These are phyloP conservation scores for Ophthalmotilapia sp. DNA, from an alignment of 2,113 vertebrate species.

Conservation along the genomic window DNA sequence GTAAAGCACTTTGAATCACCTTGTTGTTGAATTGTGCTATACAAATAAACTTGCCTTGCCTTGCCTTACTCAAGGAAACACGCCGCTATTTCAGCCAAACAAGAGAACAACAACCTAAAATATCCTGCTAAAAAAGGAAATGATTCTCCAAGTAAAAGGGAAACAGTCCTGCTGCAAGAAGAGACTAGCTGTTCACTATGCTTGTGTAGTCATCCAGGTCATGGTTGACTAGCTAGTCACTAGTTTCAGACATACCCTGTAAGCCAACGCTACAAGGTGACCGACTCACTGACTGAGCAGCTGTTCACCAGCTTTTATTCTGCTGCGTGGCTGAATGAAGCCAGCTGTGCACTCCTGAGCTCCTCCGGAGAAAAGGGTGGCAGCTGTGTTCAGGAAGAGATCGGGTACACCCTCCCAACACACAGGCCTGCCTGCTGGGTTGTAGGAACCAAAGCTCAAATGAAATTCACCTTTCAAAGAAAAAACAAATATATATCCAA, in stretches of 20 bases:
- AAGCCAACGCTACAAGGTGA: not conserved
- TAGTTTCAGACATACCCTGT: rapidly evolving
- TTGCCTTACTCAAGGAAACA: not conserved
- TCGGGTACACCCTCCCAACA: not conserved
- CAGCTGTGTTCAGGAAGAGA: not conserved
- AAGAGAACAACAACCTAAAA: rapidly evolving
- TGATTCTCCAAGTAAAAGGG: not conserved
- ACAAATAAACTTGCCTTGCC: too few relatives aligned
- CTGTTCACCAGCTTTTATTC: not conserved
- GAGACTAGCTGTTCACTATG: not conserved
- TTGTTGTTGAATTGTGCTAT: too few relatives aligned
- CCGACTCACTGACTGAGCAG: not conserved
- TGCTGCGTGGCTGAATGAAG: not conserved
- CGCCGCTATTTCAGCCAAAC: rapidly evolving
- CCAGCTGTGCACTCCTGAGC: not conserved
- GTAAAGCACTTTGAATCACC: too few relatives aligned
- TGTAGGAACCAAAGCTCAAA: not conserved
- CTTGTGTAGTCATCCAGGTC: not conserved
- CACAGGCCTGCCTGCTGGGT: not conserved
- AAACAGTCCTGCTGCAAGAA: not conserved
- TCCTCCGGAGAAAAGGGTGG: not conserved
- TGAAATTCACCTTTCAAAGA: not conserved
- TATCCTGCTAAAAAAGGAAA: not conserved
- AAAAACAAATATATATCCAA: not conserved
- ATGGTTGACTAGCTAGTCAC: not conserved